Percentiles rank a stretch among this genome's conserved stretches.
Conservation (phyloP, 2,888 invertebrate genomes). For the Polymixis flavicincta region DNA sequence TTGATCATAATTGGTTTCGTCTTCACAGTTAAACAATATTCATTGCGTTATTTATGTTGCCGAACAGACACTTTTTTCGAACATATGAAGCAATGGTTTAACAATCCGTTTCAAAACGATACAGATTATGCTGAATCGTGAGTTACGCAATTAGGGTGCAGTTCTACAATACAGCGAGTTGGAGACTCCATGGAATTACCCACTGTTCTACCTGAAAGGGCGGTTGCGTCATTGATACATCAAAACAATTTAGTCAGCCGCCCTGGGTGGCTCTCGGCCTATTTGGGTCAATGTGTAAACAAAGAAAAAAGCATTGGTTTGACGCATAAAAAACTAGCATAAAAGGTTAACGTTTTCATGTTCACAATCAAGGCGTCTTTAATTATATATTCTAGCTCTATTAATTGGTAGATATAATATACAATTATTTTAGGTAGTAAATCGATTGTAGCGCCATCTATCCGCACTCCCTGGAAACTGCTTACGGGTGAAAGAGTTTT, state of each 20-base stretch:
- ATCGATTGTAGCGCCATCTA: conserved; percentile 28
- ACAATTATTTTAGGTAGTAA: neutral
- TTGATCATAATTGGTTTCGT: too few species aligned
- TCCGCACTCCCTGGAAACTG: neutral
- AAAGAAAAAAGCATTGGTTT: conserved; percentile 34
- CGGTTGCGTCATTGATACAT: conserved; percentile 46
- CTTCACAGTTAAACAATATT: too few species aligned
- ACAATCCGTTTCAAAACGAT: too few species aligned
- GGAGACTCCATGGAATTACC: conserved; percentile 10
- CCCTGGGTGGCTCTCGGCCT: conserved; percentile 27
- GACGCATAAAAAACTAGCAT: neutral
- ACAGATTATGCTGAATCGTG: too few species aligned
- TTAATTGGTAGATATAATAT: neutral
- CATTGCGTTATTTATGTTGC: too few species aligned
- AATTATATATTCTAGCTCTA: neutral
- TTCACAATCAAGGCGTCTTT: neutral
- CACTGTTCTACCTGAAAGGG: conserved; percentile 20
- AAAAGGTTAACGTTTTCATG: neutral
- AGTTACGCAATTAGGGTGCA: too few species aligned
- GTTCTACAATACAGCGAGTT: neutral
- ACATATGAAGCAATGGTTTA: too few species aligned
- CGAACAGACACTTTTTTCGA: too few species aligned
- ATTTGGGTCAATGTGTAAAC: conserved; percentile 55
- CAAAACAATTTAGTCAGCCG: conserved; percentile 46
- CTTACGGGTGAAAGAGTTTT: neutral